phyloP scores from a whole-genome alignment of 2,888 invertebrate genomes.

The Hydrotaea cyrtoneurina region DNA sequence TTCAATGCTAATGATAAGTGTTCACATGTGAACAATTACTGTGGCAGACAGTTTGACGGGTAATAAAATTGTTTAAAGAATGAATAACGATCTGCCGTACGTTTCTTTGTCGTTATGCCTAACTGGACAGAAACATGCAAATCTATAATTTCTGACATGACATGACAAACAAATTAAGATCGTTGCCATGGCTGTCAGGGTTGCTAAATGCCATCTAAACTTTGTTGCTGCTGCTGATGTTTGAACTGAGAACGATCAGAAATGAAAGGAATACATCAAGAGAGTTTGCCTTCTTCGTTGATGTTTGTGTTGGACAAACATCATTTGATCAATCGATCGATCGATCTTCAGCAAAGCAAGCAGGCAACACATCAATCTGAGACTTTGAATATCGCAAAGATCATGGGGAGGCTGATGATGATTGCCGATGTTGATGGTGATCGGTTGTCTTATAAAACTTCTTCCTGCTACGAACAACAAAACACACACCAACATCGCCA shows the following conservation, averaged over 20 bases:
- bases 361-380: conserved; percentile 21
- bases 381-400: not conserved
- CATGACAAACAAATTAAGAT: conserved; percentile 61
- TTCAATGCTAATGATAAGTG: conserved; percentile 28
- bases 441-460: conserved; percentile 45
- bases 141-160: conserved; percentile 62
- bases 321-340: conserved; percentile 23
- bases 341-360: conserved; percentile 28
- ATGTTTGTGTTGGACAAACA: conserved; percentile 38
- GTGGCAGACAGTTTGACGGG: conserved; percentile 52
- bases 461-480: conserved; percentile 34
- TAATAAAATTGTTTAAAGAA: conserved; percentile 30
- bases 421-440: conserved; percentile 50
- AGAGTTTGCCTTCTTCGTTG: not conserved
- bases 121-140: conserved; percentile 58
- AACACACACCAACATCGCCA: conserved; percentile 32
- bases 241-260: no score
- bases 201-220: conserved; percentile 32
- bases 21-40: conserved; percentile 46
- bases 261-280: conserved; percentile 51
- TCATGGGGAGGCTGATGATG: not conserved
- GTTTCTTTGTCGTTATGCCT: not conserved
- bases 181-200: conserved; percentile 25
- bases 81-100: not conserved
- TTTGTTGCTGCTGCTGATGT: not conserved